phyloP scores from a whole-genome alignment of 1,140 invertebrate species.

The Ephestia elutella region DNA sequence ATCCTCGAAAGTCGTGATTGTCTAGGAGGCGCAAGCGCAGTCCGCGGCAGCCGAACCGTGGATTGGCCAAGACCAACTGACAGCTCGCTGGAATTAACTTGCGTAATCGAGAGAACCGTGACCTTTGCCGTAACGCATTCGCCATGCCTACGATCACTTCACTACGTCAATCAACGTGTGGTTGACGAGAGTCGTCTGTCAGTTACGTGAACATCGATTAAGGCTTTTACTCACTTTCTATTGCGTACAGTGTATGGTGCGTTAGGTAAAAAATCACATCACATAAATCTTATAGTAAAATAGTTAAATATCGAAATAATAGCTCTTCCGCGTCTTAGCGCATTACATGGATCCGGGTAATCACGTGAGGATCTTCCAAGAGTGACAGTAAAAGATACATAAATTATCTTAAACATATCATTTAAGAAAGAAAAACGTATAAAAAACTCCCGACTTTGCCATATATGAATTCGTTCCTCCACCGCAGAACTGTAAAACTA shows the following conservation, averaged over 20 bases:
- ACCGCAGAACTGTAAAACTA: background rate
- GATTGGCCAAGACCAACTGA: conserved; percentile 26
- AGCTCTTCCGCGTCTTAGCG: background rate
- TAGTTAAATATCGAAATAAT: background rate
- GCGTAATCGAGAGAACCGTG: conserved; percentile 33
- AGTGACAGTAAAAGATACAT: too few species aligned
- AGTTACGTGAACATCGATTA: conserved; percentile 2
- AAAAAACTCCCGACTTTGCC: background rate
- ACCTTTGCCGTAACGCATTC: conserved; percentile 31
- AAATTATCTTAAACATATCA: too few species aligned
- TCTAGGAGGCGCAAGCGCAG: background rate
- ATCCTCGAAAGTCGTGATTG: background rate
- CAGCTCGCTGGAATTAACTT: conserved; percentile 25
- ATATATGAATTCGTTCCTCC: background rate
- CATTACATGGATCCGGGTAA: too few species aligned
- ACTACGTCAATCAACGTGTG: background rate
- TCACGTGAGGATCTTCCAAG: too few species aligned
- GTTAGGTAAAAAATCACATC: background rate
- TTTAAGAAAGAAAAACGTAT: too few species aligned
- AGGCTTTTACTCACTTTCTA: conserved; percentile 1
- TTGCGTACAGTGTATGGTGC: background rate
- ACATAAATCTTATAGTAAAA: background rate
- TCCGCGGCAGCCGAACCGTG: conserved; percentile 8
- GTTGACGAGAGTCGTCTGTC: background rate
- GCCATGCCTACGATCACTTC: conserved; percentile 4